Conservation (phyloP, 2,113 vertebrate species). For the Atherinomorus stipes region DNA sequence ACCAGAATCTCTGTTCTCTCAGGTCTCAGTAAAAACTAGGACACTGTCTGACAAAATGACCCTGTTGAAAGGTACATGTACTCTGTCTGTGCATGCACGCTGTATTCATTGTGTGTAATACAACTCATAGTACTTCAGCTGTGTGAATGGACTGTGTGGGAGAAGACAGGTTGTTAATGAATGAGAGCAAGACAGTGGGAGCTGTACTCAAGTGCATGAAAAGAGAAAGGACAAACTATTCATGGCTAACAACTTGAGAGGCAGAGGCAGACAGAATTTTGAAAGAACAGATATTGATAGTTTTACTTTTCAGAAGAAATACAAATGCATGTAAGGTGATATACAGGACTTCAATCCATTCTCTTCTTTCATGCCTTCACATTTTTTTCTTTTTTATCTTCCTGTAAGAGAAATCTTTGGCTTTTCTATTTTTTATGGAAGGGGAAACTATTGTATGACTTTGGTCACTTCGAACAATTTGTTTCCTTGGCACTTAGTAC, state of each 20-base stretch:
- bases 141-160: conserved; percentile 27
- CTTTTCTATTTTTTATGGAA: conserved; percentile 28
- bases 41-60: conserved; percentile 59
- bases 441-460: conserved; percentile 35
- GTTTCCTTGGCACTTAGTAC: conserved; percentile 44
- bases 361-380: background rate
- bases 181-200: conserved; percentile 11
- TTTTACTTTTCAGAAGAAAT: conserved; percentile 6
- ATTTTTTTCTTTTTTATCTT: conserved; percentile 13
- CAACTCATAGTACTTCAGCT: conserved; percentile 10
- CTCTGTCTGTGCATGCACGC: conserved; percentile 9
- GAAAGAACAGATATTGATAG: conserved; percentile 13
- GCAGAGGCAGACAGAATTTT: background rate
- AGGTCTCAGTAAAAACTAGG: no score
- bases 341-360: conserved; percentile 1
- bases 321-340: conserved; percentile 1
- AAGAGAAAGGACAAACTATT: conserved; percentile 11
- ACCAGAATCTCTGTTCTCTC: conserved; percentile 8
- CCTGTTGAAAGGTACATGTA: conserved; percentile 27
- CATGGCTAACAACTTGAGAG: conserved; percentile 12
- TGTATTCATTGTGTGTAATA: conserved; percentile 3
- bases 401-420: conserved; percentile 13
- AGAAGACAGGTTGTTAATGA: conserved; percentile 24
- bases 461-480: conserved; percentile 57
- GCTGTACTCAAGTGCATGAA: conserved; percentile 4